Percentiles rank a stretch among this genome's conserved stretches.
Conservation (phyloP, 2,888 invertebrate species). For the Calliphora vomitoria region DNA sequence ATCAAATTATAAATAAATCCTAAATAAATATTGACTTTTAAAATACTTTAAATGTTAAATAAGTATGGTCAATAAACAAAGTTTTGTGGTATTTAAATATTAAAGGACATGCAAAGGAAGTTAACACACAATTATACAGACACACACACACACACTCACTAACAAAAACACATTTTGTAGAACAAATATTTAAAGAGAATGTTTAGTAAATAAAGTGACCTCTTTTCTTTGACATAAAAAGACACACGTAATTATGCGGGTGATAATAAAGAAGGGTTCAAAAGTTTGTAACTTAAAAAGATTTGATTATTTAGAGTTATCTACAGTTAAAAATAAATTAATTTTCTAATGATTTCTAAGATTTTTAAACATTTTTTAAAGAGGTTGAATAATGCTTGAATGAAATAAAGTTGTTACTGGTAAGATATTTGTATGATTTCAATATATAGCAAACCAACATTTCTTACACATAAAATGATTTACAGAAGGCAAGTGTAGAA, state of each 20-base stretch:
- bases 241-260: background rate
- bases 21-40: constrained; percentile 67
- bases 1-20: constrained; percentile 55
- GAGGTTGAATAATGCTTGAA: too few relatives aligned
- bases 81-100: constrained; percentile 46
- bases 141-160: too few relatives aligned
- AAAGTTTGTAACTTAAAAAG: background rate
- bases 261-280: background rate
- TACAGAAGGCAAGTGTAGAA: background rate
- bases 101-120: constrained; percentile 5
- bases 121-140: background rate
- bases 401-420: too few relatives aligned
- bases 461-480: background rate
- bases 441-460: too few relatives aligned
- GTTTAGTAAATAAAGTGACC: constrained; percentile 10
- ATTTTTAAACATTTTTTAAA: too few relatives aligned
- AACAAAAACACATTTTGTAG: background rate
- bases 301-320: background rate
- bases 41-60: constrained; percentile 39
- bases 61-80: constrained; percentile 34
- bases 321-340: background rate
- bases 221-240: constrained; percentile 35
- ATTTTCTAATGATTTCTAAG: too few relatives aligned
- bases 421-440: too few relatives aligned
- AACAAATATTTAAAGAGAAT: constrained; percentile 17